These are phyloP conservation scores for Artemia sinica DNA, from an alignment of 2,888 invertebrate species.

Conservation along the genomic window DNA sequence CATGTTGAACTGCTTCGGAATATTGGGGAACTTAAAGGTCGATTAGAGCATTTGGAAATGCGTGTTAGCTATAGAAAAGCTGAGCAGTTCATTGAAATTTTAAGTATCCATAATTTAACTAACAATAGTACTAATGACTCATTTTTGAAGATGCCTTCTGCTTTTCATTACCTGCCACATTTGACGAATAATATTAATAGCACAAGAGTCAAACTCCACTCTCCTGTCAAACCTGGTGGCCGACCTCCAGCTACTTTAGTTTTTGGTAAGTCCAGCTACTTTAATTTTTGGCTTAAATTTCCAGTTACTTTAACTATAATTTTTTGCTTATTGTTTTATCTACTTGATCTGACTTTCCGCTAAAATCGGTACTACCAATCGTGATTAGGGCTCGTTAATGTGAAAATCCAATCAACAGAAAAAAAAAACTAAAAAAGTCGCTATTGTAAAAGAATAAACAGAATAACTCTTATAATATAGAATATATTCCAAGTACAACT, in stretches of 20 bases:
- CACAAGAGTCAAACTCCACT: not conserved
- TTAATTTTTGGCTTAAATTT: too few species aligned
- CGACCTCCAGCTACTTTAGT: slow-evolving; percentile 7
- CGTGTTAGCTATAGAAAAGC: not conserved
- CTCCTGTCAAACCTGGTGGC: not conserved
- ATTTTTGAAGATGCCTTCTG: not conserved
- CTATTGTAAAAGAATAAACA: too few species aligned
- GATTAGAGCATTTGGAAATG: not conserved
- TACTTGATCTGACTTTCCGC: too few species aligned
- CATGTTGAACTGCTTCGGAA: too few species aligned
- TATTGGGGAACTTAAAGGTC: slow-evolving; percentile 1
- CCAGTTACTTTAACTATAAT: too few species aligned
- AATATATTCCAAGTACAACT: too few species aligned
- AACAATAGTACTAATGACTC: not conserved
- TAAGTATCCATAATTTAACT: not conserved
- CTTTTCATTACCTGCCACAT: not conserved
- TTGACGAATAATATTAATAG: not conserved
- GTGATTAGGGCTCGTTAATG: too few species aligned
- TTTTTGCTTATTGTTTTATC: too few species aligned
- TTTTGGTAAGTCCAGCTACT: not conserved
- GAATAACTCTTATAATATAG: too few species aligned
- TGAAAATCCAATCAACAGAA: too few species aligned
- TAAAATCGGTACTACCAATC: too few species aligned
- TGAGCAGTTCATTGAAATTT: slow-evolving; percentile 9
- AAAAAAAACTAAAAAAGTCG: too few species aligned